Evolutionary conservation across 1,140 invertebrate species (phyloP).

Genomic region (Chrysoperla carnea): DNA sequence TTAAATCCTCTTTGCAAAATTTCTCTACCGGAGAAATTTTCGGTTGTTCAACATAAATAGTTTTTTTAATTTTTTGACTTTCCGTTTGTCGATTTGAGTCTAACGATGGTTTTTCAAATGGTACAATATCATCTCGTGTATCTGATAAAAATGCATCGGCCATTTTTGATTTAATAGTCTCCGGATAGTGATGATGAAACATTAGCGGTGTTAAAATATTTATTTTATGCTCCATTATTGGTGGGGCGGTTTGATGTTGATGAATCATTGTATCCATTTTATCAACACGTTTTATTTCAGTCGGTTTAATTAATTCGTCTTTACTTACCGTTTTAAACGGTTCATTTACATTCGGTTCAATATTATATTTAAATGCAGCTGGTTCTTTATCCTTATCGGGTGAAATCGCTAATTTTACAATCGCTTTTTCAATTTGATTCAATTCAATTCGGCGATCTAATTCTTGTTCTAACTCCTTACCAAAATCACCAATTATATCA

Average conservation of each 20-base stretch:
- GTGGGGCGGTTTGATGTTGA: background rate
- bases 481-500: constrained; percentile 32
- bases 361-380: constrained; percentile 12
- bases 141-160: constrained; percentile 31
- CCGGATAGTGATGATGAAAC: background rate
- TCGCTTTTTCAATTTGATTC: constrained; percentile 14
- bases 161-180: constrained; percentile 20
- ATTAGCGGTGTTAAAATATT: background rate
- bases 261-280: background rate
- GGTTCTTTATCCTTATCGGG: constrained; percentile 8
- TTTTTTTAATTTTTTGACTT: constrained; percentile 6
- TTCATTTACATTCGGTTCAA: constrained; percentile 14
- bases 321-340: constrained; percentile 11
- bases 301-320: background rate
- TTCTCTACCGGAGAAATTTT: constrained; percentile 16
- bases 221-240: background rate
- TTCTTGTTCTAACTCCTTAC: constrained; percentile 32
- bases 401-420: constrained; percentile 13
- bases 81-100: constrained; percentile 17
- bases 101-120: constrained; percentile 3
- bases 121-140: constrained; percentile 12
- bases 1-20: constrained; percentile 21
- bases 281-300: background rate
- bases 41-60: constrained; percentile 6
- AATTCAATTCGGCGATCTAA: constrained; percentile 3